Percentiles rank a stretch among this genome's conserved stretches.
Conservation (phyloP, 1,140 invertebrate species). For the Pararge aegeria region DNA sequence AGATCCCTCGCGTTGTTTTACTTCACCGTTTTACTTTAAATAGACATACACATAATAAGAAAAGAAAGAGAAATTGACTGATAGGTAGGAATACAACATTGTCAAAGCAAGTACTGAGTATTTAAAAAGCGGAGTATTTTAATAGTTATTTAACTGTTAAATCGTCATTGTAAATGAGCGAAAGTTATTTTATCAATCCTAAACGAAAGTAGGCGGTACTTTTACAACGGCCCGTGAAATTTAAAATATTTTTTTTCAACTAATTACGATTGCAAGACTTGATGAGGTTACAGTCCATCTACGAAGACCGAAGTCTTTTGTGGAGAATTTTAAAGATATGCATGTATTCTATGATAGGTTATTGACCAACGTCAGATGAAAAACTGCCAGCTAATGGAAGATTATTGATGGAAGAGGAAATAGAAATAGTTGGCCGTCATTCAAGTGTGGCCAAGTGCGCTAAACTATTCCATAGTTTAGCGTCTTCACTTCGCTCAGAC, state of each 20-base stretch:
- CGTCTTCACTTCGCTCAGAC: neutral
- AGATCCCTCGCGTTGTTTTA: too few relatives aligned
- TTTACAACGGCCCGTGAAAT: neutral
- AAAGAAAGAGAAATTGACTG: too few relatives aligned
- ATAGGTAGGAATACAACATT: neutral
- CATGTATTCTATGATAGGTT: neutral
- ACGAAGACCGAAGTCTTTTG: too few relatives aligned
- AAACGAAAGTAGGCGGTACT: neutral
- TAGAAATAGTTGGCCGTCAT: constrained; percentile 6
- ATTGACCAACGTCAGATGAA: neutral
- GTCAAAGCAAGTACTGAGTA: neutral
- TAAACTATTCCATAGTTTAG: neutral
- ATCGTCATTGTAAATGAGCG: neutral
- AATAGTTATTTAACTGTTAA: neutral
- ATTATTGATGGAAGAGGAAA: neutral
- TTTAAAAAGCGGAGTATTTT: too few relatives aligned
- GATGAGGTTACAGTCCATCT: too few relatives aligned
- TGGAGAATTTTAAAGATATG: too few relatives aligned
- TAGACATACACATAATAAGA: too few relatives aligned
- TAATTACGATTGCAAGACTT: too few relatives aligned
- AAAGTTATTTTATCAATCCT: constrained; percentile 1
- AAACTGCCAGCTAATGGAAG: neutral
- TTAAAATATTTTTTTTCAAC: neutral
- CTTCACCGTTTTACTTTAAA: too few relatives aligned
- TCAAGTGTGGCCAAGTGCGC: constrained; percentile 1